Base-by-base conservation (phyloP, 1,140 invertebrate species). In the Mylabris phalerata region DNA sequence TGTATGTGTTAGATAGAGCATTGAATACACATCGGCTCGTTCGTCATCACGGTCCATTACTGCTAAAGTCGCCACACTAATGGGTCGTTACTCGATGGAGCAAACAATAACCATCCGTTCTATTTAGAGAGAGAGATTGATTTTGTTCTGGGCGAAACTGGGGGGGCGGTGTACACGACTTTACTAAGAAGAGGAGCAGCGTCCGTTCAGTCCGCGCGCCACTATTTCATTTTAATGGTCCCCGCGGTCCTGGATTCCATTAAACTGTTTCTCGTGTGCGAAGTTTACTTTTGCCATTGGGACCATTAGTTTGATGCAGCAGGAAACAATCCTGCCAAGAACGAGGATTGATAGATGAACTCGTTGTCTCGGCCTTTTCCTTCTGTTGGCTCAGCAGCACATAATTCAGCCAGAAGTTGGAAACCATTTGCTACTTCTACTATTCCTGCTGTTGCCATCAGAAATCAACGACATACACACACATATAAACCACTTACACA, bases 191-290 rank as follows among this genome's bases (percentile, higher is more conserved):
- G 49, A 49, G 55, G 55, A 32, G 32, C 32, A 42, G 41, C 11
- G 9, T 42, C 9, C 9, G 9, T 66, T 68, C 63, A 64, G 69
- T 66, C 66, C 59, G 65, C 64, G 64, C 60, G 57, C 67, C 41
- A 73, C 63, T 75, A 75, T 75, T 75, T 75, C 73, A 75, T 74
- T 75, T 75, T 75, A 75, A 75, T 74, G 72, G 73, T 74, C 72
- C 73, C 73, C 66, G 65, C 65, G 70, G 72, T 65, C 67, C 71
- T 63, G 70, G 72, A 73, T 75, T 74, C 72, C 73, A 75, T 75
- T 75, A 75, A 75, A 73, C 68, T 71, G 72, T 73, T 75, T 73
- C 70, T 72, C 69, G 65, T 66, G 19, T 19, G 67, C 66, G 54
- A 71, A 73, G 71, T 73, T 72, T 73, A 72, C 66, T 70, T 68